A percentile compares a stretch with the other conserved stretches of the same genome.
phyloP scores from a whole-genome alignment of 2,113 vertebrate species.

The Microcebus jonahi region DNA sequence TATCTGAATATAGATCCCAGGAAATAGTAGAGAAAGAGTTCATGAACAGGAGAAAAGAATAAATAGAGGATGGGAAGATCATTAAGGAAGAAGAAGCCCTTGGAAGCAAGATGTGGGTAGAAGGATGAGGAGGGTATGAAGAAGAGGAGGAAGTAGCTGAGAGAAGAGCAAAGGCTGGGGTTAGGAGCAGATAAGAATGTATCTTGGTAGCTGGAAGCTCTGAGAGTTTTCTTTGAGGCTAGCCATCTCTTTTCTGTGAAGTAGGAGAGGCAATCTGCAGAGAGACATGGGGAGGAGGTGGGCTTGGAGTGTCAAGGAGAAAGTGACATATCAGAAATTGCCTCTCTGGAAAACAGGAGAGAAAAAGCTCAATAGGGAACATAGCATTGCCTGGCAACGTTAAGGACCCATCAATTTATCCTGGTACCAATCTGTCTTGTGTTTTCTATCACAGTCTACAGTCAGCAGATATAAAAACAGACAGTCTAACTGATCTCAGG shows the following conservation, averaged over 20 bases:
- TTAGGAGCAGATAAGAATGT: not conserved
- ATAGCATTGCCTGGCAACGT: not conserved
- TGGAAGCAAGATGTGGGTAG: not conserved
- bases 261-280: not conserved
- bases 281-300: not conserved
- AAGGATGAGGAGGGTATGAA: not conserved
- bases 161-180: not conserved
- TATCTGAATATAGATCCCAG: not conserved
- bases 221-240: not conserved
- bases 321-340: not conserved
- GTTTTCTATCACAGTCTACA: not conserved
- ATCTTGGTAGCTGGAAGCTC: not conserved
- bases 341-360: not conserved
- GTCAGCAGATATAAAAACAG: constrained; percentile 9
- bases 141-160: not conserved
- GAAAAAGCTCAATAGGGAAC: not conserved
- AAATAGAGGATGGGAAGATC: not conserved
- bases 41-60: not conserved
- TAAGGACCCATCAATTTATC: not conserved
- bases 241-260: not conserved
- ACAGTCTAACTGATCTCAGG: not conserved
- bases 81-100: not conserved
- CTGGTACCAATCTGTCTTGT: not conserved
- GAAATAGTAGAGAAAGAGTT: not conserved
- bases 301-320: not conserved